These are phyloP conservation scores for Sclerurus mexicanus DNA, from an alignment of 2,113 vertebrate species.

Conservation along the genomic window DNA sequence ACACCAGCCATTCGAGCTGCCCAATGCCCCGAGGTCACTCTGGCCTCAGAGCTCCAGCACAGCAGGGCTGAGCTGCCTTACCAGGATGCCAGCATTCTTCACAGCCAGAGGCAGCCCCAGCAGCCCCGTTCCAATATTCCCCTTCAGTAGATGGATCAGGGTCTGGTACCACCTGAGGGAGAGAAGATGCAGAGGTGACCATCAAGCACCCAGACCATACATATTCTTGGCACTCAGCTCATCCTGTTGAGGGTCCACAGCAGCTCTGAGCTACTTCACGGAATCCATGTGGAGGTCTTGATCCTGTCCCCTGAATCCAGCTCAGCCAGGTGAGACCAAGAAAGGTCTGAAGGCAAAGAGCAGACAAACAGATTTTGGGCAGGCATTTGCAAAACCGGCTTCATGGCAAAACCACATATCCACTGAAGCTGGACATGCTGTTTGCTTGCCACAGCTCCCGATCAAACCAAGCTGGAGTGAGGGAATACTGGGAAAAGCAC, in stretches of 20 bases:
- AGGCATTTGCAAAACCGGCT: background rate
- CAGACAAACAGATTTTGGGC: background rate
- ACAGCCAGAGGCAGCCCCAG: conserved; percentile 92
- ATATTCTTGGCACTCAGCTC: background rate
- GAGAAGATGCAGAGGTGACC: background rate
- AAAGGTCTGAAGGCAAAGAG: background rate
- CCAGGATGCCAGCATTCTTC: conserved; percentile 94
- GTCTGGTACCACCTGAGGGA: conserved; percentile 87
- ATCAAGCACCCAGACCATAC: accelerated
- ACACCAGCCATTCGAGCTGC: background rate
- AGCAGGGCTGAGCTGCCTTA: conserved; percentile 63
- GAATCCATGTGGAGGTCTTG: background rate
- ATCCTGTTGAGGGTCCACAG: background rate
- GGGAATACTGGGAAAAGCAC: background rate
- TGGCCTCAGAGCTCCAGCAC: background rate
- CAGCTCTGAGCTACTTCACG: background rate
- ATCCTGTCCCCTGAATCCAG: background rate
- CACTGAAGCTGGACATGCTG: background rate
- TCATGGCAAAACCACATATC: background rate
- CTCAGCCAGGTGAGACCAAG: accelerated
- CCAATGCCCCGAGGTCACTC: accelerated
- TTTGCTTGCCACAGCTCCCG: background rate
- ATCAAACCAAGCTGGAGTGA: accelerated
- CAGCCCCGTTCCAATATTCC: conserved; percentile 93
- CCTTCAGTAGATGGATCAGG: conserved; percentile 93